Evolutionary conservation across 2,113 vertebrate genomes (phyloP), one percentile per base, ranked within the genome.

Genomic region (Circaetus gallicus): DNA sequence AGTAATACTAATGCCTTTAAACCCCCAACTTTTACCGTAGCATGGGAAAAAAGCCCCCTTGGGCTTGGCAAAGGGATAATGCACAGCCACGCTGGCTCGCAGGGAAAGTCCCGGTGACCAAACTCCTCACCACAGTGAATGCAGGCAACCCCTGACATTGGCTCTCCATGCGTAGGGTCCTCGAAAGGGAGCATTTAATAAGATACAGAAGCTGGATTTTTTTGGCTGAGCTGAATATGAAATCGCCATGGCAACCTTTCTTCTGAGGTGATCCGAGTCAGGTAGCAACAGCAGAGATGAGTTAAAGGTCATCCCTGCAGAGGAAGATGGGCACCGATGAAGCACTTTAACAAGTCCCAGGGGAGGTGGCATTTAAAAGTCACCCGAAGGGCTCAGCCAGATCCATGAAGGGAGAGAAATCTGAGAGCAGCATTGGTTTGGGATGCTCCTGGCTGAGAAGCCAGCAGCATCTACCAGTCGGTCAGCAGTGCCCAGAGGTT

Each of bases 241-340:
- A 95, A 98, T 98, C 16, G 7, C 98, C 98, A 98, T 98, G 97
- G 98, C 98, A 98, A 98, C 98, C 96, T 98, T 97, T 97, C 87
- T 97, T 97, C 90, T 77, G 91, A 98, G 97, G 98, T 98, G 97
- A 97, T 94, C 92, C 61, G 20, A 98, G 98, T 96, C 98, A 98
- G 98, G 97, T 98, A 96, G 95, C 93, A 93, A 95, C 95, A 97
- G 97, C 93, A 93, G 92, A 93, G 86, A 97, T 53, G 95, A 98
- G 97, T 82, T 95, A 98, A 98, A 98, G 98, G 98, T 98, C 98
- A 98, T 36, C 78, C 90, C 87, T 83, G 93, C 93, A 43, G 93
- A 95, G 95, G 95, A 90, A 97, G 96, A 97, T 89, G 92, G 96
- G 97, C 97, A 92, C 87, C 92, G 98, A 97, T 96, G 92, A 97